Conservation (phyloP, 2,888 invertebrate genomes). For the Hypolimnas misippus region DNA sequence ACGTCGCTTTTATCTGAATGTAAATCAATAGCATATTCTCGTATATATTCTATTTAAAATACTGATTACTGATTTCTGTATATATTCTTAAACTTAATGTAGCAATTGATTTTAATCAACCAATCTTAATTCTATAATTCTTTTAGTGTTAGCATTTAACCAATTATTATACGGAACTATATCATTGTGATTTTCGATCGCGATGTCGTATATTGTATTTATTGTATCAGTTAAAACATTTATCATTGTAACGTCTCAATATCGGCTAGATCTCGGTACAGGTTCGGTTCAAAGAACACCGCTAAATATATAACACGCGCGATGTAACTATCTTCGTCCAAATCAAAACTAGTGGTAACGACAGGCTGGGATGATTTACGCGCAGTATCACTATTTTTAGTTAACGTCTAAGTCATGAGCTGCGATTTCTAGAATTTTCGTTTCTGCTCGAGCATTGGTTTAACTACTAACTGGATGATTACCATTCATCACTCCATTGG, state of each 20-base stretch:
- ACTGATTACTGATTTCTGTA: not conserved
- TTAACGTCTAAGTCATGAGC: conserved; percentile 42
- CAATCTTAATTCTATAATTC: no score
- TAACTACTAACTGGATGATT: not conserved
- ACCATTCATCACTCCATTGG: no score
- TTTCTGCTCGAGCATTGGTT: not conserved
- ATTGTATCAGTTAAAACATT: not conserved
- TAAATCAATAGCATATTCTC: not conserved
- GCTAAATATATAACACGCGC: conserved; percentile 40
- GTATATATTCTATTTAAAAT: not conserved
- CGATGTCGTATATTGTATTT: not conserved
- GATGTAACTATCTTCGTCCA: conserved; percentile 41
- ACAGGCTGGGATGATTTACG: conserved; percentile 50
- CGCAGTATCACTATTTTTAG: conserved; percentile 52
- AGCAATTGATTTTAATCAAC: no score
- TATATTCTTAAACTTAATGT: no score
- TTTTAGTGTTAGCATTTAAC: no score
- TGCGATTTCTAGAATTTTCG: not conserved
- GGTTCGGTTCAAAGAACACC: conserved; percentile 44
- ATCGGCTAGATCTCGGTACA: conserved; percentile 11
- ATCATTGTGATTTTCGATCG: not conserved
- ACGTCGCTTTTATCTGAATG: not conserved
- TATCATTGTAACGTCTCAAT: conserved; percentile 1
- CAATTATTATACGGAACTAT: no score
- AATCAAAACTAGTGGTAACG: conserved; percentile 42